Percentiles rank a stretch among this genome's conserved stretches.
Conservation (phyloP, 2,888 invertebrate genomes). For the Rhamnusium bicolor region DNA sequence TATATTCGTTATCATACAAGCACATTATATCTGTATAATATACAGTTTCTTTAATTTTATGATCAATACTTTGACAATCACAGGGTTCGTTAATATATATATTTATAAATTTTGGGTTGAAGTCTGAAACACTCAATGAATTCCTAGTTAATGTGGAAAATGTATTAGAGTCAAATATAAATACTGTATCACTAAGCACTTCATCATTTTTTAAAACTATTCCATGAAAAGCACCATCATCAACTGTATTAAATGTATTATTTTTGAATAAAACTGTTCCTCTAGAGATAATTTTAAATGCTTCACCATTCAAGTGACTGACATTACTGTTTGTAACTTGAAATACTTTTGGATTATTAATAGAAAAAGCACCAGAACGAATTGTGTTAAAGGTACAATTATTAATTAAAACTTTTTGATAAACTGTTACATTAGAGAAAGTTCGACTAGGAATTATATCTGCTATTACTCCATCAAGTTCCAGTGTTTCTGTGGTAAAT, state of each 20-base stretch:
- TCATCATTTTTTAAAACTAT: constrained; percentile 73
- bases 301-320: constrained; percentile 77
- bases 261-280: constrained; percentile 80
- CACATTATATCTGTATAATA: constrained; percentile 65
- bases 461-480: constrained; percentile 77
- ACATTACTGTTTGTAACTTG: constrained; percentile 76
- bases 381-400: constrained; percentile 78
- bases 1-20: constrained; percentile 55
- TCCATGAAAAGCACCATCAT: constrained; percentile 78
- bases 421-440: constrained; percentile 83
- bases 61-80: constrained; percentile 70
- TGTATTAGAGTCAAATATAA: constrained; percentile 78
- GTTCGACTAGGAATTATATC: constrained; percentile 79
- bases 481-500: constrained; percentile 79
- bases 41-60: constrained; percentile 54
- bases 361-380: constrained; percentile 81
- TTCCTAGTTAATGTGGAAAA: constrained; percentile 74
- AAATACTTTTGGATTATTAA: constrained; percentile 77
- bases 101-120: constrained; percentile 74
- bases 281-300: constrained; percentile 76
- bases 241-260: constrained; percentile 76
- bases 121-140: constrained; percentile 75
- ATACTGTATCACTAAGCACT: constrained; percentile 70
- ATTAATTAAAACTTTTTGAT: constrained; percentile 78
- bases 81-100: constrained; percentile 76